Conservation (phyloP, 2,797 vertebrate genomes). For the Phataginus tetradactyla region DNA sequence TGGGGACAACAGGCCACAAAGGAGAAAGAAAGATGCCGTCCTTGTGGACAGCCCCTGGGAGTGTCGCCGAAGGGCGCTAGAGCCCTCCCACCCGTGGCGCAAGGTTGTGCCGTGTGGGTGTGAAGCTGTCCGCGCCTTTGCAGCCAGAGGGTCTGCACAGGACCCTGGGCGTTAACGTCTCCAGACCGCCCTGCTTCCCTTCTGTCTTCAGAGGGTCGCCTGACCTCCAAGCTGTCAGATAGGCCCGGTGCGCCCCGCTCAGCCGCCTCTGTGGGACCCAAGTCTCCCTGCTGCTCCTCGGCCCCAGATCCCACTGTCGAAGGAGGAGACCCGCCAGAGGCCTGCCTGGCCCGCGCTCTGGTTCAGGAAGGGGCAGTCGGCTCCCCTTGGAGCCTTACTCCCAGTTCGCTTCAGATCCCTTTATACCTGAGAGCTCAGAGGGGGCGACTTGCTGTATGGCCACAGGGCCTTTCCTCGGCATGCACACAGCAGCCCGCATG, state of each 20-base stretch:
- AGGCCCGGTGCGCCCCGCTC: not conserved
- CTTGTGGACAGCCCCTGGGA: not conserved
- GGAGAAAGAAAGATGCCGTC: not conserved
- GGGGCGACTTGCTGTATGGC: not conserved
- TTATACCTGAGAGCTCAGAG: not conserved
- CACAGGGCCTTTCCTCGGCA: not conserved
- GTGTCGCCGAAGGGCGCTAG: rapidly evolving
- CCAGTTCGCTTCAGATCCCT: not conserved
- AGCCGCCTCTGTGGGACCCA: not conserved
- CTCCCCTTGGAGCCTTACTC: not conserved
- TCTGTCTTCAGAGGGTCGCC: not conserved
- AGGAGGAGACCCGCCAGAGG: not conserved
- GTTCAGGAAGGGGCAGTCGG: not conserved
- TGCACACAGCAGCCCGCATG: not conserved
- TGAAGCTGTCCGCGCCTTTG: not conserved
- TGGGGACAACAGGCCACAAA: not conserved
- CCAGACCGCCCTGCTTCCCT: not conserved
- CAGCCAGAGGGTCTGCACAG: too few relatives aligned
- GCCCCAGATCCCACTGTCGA: not conserved
- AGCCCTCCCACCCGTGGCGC: too few relatives aligned
- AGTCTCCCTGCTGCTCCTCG: not conserved
- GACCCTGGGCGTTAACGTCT: not conserved
- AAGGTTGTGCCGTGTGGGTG: not conserved
- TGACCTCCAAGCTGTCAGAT: not conserved
- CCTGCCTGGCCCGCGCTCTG: not conserved